Conservation (phyloP, 2,113 vertebrate genomes). For the Petroica traversi region DNA sequence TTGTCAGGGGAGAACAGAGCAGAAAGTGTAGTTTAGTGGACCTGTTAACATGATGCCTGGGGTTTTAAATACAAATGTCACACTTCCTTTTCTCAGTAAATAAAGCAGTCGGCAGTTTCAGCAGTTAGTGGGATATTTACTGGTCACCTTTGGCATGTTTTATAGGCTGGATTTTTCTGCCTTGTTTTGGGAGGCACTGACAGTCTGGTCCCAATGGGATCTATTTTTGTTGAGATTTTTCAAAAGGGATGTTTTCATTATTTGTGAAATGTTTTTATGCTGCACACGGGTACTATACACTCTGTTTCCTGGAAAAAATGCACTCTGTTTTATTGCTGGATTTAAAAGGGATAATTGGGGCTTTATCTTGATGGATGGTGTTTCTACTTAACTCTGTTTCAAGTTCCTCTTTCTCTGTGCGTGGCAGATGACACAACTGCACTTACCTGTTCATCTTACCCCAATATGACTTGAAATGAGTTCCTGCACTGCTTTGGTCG, state of each 20-base stretch:
- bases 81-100: conserved; percentile 38
- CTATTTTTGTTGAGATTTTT: conserved; percentile 64
- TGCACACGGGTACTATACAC: conserved; percentile 48
- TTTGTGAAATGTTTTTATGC: conserved; percentile 68
- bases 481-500: not conserved
- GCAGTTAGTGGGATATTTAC: not conserved
- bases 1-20: not conserved
- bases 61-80: conserved; percentile 57
- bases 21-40: not conserved
- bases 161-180: conserved; percentile 61
- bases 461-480: conserved; percentile 34
- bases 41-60: not conserved
- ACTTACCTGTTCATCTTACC: conserved; percentile 31
- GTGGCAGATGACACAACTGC: conserved; percentile 14
- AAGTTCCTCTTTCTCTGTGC: not conserved
- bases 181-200: conserved; percentile 66
- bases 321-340: conserved; percentile 65
- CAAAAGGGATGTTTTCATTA: conserved; percentile 59
- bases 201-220: conserved; percentile 70
- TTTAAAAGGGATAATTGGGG: conserved; percentile 52
- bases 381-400: conserved; percentile 30
- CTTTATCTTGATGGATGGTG: conserved; percentile 3
- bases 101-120: conserved; percentile 47
- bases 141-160: conserved; percentile 49
- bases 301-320: conserved; percentile 62